Percentiles rank a stretch among this genome's conserved stretches.
Evolutionary conservation across 2,797 vertebrate genomes (phyloP).

Genomic region (Acropternis orthonyx): DNA sequence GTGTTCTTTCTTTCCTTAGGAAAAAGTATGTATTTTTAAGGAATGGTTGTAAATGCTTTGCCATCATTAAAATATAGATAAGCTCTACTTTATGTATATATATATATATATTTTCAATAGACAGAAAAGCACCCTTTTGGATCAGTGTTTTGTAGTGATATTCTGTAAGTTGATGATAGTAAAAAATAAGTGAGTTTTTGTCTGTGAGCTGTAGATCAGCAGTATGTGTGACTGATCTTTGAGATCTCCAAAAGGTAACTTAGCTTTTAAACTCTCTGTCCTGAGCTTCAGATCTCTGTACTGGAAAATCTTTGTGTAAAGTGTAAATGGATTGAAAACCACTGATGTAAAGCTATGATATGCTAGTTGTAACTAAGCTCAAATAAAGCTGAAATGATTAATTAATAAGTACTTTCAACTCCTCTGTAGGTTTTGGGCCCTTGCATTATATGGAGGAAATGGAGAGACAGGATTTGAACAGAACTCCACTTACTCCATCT

Average conservation of each 20-base stretch:
- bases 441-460: slow-evolving; percentile 93
- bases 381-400: not conserved
- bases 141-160: not conserved
- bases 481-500: slow-evolving; percentile 94
- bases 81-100: not conserved
- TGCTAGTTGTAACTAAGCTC: not conserved
- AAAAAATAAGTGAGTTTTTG: not conserved
- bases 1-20: slow-evolving; percentile 90
- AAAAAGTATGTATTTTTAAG: slow-evolving; percentile 83
- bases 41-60: not conserved
- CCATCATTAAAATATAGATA: not conserved
- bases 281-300: not conserved
- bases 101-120: not conserved
- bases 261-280: not conserved
- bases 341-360: not conserved
- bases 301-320: not conserved
- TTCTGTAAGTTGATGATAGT: not conserved
- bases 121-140: not conserved
- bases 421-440: slow-evolving; percentile 87
- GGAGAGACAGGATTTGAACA: slow-evolving; percentile 94
- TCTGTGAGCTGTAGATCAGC: not conserved
- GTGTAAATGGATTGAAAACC: not conserved
- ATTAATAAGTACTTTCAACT: not conserved
- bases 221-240: not conserved
- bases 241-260: not conserved